Percentiles rank a stretch among this genome's conserved stretches.
Evolutionary conservation across 2,113 vertebrate species (phyloP).

Genomic region (Thomomys bottae): DNA sequence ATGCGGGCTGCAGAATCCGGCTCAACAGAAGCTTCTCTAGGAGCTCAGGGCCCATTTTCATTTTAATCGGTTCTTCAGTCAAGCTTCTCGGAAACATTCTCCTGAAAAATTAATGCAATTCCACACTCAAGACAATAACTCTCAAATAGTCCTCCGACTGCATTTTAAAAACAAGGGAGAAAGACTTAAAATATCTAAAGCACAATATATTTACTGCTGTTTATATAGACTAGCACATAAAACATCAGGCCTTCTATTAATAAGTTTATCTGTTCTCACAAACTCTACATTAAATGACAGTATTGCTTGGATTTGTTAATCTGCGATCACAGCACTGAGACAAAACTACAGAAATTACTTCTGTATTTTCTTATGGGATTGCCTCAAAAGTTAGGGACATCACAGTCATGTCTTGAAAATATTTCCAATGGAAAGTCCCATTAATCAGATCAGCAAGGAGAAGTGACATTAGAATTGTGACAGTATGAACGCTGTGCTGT

Average conservation of each 20-base stretch:
- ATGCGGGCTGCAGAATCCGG: constrained; percentile 41
- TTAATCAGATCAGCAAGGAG: not conserved
- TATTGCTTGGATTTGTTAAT: not conserved
- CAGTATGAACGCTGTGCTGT: not conserved
- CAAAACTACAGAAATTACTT: not conserved
- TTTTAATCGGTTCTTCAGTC: constrained; percentile 85
- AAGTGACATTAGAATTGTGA: not conserved
- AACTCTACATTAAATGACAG: not conserved
- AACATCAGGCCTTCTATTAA: not conserved
- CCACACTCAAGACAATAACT: constrained; percentile 73
- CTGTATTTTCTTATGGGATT: not conserved
- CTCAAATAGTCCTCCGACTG: constrained; percentile 69
- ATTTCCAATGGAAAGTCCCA: not conserved
- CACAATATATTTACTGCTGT: not conserved
- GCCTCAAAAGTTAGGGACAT: not conserved
- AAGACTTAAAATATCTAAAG: constrained; percentile 34
- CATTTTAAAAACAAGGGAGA: not conserved
- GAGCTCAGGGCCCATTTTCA: constrained; percentile 81
- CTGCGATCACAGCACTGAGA: not conserved
- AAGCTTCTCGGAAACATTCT: constrained; percentile 80
- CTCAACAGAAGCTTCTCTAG: constrained; percentile 63
- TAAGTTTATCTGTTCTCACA: not conserved
- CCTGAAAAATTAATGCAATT: constrained; percentile 82
- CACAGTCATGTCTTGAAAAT: not conserved
- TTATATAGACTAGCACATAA: not conserved